These are phyloP conservation scores for Globodera rostochiensis DNA, from an alignment of 1,140 invertebrate genomes.

Conservation along the genomic window DNA sequence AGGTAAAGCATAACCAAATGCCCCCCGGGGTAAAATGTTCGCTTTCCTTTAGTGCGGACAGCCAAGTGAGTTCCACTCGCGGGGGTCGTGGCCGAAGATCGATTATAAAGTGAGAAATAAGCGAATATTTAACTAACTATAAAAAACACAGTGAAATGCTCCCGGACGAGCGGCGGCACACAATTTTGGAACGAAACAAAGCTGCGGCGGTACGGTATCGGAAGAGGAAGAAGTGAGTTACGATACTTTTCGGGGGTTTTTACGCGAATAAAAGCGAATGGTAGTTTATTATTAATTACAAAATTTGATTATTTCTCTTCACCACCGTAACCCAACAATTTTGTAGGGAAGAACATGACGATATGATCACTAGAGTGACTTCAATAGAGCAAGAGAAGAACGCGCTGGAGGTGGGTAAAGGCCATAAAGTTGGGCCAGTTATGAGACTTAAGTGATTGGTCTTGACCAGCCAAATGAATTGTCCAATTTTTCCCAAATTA, in stretches of 20 bases:
- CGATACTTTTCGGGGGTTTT: not conserved
- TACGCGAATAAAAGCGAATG: not conserved
- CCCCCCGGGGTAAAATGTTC: not conserved
- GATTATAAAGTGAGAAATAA: slow-evolving; percentile 28
- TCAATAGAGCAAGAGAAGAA: slow-evolving; percentile 50
- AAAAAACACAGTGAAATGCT: slow-evolving; percentile 44
- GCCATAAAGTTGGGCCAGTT: not conserved
- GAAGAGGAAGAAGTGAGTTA: slow-evolving; percentile 53
- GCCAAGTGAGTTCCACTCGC: slow-evolving; percentile 44
- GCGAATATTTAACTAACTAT: not conserved
- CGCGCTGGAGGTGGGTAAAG: slow-evolving; percentile 17
- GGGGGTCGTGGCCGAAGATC: slow-evolving; percentile 50
- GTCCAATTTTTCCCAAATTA: slow-evolving; percentile 15
- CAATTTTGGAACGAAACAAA: slow-evolving; percentile 54
- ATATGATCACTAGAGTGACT: slow-evolving; percentile 50
- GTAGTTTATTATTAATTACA: not conserved
- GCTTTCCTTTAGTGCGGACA: slow-evolving; percentile 22
- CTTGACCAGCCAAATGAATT: not conserved
- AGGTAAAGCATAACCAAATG: not conserved
- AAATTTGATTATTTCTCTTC: not conserved
- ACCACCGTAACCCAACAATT: not conserved
- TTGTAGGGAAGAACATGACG: slow-evolving; percentile 43
- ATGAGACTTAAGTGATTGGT: too few relatives aligned
- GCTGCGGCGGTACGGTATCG: slow-evolving; percentile 56
- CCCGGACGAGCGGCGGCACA: slow-evolving; percentile 48